Conservation (phyloP, 2,888 invertebrate species). For the Cordilura impudica region DNA sequence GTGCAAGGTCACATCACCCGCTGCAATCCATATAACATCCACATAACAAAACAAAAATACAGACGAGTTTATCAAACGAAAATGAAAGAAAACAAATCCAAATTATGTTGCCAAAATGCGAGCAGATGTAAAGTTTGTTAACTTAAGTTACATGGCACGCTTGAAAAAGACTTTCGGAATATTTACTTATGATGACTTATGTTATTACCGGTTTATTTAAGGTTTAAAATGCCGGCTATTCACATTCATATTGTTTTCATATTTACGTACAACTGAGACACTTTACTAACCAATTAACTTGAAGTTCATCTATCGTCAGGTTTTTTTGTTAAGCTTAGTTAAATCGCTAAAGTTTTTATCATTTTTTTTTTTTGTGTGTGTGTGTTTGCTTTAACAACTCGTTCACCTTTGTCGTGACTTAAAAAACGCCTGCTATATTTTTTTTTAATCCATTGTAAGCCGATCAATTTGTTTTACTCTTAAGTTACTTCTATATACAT, state of each 20-base stretch:
- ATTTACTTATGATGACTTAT: neutral
- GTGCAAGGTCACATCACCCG: slow-evolving; percentile 43
- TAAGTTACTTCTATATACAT: no score
- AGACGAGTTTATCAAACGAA: neutral
- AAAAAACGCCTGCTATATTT: slow-evolving; percentile 17
- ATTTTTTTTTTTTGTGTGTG: slow-evolving; percentile 4
- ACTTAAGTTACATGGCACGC: neutral
- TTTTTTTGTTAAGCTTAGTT: slow-evolving; percentile 14
- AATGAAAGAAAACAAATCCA: slow-evolving; percentile 14
- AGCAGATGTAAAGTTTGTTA: slow-evolving; percentile 7
- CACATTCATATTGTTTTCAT: neutral
- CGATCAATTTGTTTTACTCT: neutral
- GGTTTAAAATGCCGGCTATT: slow-evolving; percentile 18
- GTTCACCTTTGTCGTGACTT: neutral
- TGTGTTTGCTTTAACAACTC: neutral
- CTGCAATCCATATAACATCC: no score
- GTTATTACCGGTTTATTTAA: slow-evolving; percentile 17
- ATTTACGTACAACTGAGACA: neutral
- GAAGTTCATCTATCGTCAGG: slow-evolving; percentile 31
- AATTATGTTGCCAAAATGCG: slow-evolving; percentile 13
- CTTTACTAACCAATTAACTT: slow-evolving; percentile 16
- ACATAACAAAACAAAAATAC: no score
- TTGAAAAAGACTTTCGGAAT: neutral
- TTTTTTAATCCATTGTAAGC: slow-evolving; percentile 23
- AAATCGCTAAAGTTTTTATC: slow-evolving; percentile 36